These are phyloP conservation scores for Oeneis ivallda DNA, from an alignment of 2,888 invertebrate species.

Conservation along the genomic window DNA sequence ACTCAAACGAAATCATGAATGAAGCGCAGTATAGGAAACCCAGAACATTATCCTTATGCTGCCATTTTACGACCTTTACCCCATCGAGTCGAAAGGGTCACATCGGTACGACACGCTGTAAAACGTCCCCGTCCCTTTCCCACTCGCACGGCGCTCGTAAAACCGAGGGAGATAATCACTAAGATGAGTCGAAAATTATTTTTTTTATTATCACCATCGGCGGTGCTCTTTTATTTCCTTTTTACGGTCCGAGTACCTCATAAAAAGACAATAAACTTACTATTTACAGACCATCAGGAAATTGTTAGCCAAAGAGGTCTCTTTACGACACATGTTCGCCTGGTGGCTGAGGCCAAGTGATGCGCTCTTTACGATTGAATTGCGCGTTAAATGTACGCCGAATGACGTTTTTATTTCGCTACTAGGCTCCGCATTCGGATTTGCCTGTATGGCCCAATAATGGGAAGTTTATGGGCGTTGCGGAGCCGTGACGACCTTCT, in stretches of 20 bases:
- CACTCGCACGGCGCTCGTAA: conserved; percentile 58
- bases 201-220: conserved; percentile 83
- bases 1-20: conserved; percentile 82
- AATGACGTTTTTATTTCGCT: conserved; percentile 68
- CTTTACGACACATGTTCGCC: conserved; percentile 80
- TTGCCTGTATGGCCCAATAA: conserved; percentile 26
- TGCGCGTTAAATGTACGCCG: conserved; percentile 69
- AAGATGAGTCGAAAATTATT: conserved; percentile 82
- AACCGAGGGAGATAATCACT: conserved; percentile 76
- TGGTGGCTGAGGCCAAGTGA: conserved; percentile 65
- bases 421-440: conserved; percentile 42
- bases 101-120: conserved; percentile 75
- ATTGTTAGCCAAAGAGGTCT: conserved; percentile 82
- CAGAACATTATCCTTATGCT: conserved; percentile 82
- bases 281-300: conserved; percentile 83
- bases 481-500: conserved; percentile 6
- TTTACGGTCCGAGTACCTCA: conserved; percentile 83
- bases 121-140: conserved; percentile 63
- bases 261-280: conserved; percentile 83
- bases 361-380: conserved; percentile 79
- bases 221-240: conserved; percentile 83
- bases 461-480: conserved; percentile 15
- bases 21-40: conserved; percentile 80
- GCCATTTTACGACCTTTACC: conserved; percentile 82
- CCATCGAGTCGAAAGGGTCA: conserved; percentile 80